phyloP scores from a whole-genome alignment of 2,888 invertebrate genomes.

The Hydrotaea diabolus region DNA sequence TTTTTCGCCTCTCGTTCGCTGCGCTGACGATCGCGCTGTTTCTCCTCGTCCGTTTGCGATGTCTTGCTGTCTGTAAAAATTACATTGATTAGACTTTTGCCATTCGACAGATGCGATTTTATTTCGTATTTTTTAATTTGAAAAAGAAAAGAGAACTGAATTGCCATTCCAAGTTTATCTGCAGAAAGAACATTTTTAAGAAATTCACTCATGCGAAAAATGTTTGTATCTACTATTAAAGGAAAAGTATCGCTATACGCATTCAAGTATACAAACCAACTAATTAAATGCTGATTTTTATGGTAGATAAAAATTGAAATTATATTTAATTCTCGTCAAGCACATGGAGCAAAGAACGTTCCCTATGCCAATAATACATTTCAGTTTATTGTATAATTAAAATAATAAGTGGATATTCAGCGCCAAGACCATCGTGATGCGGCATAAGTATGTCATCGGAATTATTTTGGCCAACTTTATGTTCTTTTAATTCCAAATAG shows the following conservation, averaged over 20 bases:
- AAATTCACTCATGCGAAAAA: constrained; percentile 12
- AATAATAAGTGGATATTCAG: too few species aligned
- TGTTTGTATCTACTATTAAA: neutral
- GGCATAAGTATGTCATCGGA: too few species aligned
- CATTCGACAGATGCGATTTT: neutral
- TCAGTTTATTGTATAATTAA: too few species aligned
- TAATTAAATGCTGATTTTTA: neutral
- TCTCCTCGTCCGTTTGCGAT: constrained; percentile 81
- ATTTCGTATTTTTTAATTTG: neutral
- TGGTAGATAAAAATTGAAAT: neutral
- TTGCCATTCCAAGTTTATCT: constrained; percentile 4
- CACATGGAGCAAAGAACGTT: neutral
- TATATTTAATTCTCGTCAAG: neutral
- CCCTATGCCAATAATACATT: neutral
- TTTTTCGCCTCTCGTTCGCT: constrained; percentile 81
- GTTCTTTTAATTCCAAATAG: too few species aligned
- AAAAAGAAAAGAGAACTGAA: neutral
- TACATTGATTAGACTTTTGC: neutral
- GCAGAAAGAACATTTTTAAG: neutral
- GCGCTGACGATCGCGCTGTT: constrained; percentile 81
- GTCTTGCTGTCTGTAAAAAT: constrained; percentile 79
- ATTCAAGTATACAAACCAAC: neutral
- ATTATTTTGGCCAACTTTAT: neutral
- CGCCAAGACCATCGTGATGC: too few species aligned
- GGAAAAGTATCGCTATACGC: neutral